A percentile compares a stretch with the other conserved stretches of the same genome.
These are phyloP conservation scores for Gasterosteus nipponicus DNA, from an alignment of 2,113 vertebrate genomes.

Conservation along the genomic window DNA sequence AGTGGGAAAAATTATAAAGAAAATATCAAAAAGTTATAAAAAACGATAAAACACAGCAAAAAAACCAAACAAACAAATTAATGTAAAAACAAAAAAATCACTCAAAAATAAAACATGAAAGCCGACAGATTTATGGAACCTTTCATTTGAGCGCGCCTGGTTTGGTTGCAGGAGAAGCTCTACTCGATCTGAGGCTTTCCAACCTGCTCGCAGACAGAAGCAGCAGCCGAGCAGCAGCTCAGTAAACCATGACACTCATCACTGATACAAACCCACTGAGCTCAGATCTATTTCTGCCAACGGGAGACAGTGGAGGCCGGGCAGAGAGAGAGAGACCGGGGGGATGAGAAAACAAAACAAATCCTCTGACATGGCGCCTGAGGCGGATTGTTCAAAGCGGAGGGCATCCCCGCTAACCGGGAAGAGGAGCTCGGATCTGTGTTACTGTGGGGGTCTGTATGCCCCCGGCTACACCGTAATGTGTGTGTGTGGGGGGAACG, in stretches of 20 bases:
- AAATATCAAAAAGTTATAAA: no score
- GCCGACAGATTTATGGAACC: background rate
- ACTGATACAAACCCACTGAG: slow-evolving; percentile 55
- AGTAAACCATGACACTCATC: slow-evolving; percentile 29
- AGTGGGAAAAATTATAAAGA: no score
- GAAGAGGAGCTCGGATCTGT: background rate
- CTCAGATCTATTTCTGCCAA: slow-evolving; percentile 65
- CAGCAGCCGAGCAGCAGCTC: slow-evolving; percentile 16
- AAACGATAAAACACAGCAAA: no score
- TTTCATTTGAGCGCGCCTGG: no score
- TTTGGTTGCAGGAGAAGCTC: background rate
- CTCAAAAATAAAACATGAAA: background rate
- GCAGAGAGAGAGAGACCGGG: slow-evolving; percentile 11
- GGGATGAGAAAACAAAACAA: slow-evolving; percentile 61
- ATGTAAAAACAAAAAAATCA: no score
- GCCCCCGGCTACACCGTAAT: slow-evolving; percentile 1
- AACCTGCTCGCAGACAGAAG: background rate
- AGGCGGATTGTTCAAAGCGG: slow-evolving; percentile 64
- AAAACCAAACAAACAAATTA: no score
- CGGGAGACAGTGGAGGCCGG: slow-evolving; percentile 39
- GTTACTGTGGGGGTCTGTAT: background rate
- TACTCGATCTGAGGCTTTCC: background rate
- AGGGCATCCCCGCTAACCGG: slow-evolving; percentile 57
- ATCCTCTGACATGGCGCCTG: slow-evolving; percentile 60
- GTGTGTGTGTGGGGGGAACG: no score